Evolutionary conservation across 1,140 invertebrate genomes (phyloP).

Genomic region (Hermatobates lingyangjiaoensis): DNA sequence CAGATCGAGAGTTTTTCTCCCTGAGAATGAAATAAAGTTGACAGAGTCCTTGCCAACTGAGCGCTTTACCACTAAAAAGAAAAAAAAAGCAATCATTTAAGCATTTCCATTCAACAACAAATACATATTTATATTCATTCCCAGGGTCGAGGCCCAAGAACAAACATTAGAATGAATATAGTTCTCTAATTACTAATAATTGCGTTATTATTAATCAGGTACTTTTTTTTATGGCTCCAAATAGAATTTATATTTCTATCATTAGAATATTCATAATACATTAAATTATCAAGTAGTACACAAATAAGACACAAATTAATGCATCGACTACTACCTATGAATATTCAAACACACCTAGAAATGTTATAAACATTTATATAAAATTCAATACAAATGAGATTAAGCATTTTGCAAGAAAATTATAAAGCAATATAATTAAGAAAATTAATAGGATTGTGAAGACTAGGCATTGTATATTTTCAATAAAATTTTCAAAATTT

Average conservation of each 20-base stretch:
- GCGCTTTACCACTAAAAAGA: conserved; percentile 47
- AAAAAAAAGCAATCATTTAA: conserved; percentile 1
- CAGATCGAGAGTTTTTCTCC: conserved; percentile 47
- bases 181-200: neutral
- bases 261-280: no score
- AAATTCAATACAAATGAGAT: no score
- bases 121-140: neutral
- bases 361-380: no score
- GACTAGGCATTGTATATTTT: no score
- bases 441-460: no score
- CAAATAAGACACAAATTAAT: no score
- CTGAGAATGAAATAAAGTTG: conserved; percentile 56
- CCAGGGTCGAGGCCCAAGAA: neutral
- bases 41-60: conserved; percentile 31
- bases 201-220: conserved; percentile 15
- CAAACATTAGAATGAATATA: neutral
- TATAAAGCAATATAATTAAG: no score
- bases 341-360: no score
- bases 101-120: neutral
- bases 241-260: neutral
- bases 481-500: no score
- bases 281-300: no score
- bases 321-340: no score
- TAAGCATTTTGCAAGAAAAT: no score
- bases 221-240: neutral